phyloP scores from a whole-genome alignment of 2,888 invertebrate genomes.

The Stomorhina lunata region DNA sequence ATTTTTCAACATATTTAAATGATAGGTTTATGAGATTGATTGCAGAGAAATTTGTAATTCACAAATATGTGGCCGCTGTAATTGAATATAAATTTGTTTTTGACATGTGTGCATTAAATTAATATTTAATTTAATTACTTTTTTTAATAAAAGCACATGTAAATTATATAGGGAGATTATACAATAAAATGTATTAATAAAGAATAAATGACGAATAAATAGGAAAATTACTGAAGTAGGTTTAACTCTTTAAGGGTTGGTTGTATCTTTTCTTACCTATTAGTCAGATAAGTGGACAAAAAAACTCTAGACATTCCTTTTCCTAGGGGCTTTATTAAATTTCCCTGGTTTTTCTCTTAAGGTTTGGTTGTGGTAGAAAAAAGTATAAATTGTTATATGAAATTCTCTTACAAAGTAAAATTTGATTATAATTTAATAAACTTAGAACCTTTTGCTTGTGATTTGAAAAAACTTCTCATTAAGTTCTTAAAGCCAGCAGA shows the following conservation, averaged over 20 bases:
- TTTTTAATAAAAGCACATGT: neutral
- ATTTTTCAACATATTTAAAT: slow-evolving; percentile 2
- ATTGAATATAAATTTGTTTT: neutral
- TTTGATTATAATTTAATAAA: slow-evolving; percentile 5
- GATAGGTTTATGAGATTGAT: slow-evolving; percentile 5
- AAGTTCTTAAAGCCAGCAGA: neutral
- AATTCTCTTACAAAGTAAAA: no score
- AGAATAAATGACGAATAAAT: no score
- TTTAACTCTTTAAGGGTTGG: no score
- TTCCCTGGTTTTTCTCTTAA: no score
- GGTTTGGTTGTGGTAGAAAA: no score
- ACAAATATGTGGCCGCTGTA: neutral
- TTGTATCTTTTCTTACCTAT: no score
- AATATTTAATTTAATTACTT: neutral
- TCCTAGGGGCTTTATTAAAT: no score
- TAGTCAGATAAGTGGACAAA: no score
- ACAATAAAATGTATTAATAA: no score
- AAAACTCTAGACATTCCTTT: no score
- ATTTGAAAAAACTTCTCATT: neutral
- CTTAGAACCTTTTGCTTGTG: slow-evolving; percentile 8
- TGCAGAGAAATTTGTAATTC: neutral
- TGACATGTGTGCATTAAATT: neutral
- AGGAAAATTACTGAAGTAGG: no score
- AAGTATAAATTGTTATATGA: no score
- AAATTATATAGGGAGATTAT: neutral